phyloP scores from a whole-genome alignment of 2,888 invertebrate genomes.

The Imbricaverruca yamaguchii region DNA sequence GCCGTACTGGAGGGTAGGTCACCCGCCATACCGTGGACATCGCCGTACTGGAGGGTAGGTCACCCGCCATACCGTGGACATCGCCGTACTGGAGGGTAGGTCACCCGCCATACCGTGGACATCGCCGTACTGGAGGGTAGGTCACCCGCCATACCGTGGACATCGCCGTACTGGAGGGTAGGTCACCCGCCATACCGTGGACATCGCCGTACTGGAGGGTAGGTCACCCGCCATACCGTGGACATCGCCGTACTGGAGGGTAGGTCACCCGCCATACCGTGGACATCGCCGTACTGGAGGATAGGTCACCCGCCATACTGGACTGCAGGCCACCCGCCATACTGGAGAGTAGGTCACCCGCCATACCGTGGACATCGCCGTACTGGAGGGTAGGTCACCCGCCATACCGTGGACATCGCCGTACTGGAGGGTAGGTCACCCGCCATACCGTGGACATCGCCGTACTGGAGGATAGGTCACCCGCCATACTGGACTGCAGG shows the following conservation, averaged over 20 bases:
- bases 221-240: slow-evolving; percentile 14
- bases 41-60: neutral
- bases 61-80: neutral
- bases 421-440: slow-evolving; percentile 44
- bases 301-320: neutral
- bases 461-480: neutral
- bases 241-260: slow-evolving; percentile 45
- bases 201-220: slow-evolving; percentile 47
- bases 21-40: neutral
- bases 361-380: slow-evolving; percentile 39
- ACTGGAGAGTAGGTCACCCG: neutral
- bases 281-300: neutral
- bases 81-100: neutral
- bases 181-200: no score
- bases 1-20: neutral
- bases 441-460: neutral
- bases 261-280: slow-evolving; percentile 21
- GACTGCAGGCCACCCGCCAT: neutral
- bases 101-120: neutral
- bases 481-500: neutral
- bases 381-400: slow-evolving; percentile 43
- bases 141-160: no score
- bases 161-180: no score
- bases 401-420: slow-evolving; percentile 34
- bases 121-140: neutral